These are phyloP conservation scores for Laodelphax striatellus DNA, from an alignment of 1,140 invertebrate species.

Conservation along the genomic window DNA sequence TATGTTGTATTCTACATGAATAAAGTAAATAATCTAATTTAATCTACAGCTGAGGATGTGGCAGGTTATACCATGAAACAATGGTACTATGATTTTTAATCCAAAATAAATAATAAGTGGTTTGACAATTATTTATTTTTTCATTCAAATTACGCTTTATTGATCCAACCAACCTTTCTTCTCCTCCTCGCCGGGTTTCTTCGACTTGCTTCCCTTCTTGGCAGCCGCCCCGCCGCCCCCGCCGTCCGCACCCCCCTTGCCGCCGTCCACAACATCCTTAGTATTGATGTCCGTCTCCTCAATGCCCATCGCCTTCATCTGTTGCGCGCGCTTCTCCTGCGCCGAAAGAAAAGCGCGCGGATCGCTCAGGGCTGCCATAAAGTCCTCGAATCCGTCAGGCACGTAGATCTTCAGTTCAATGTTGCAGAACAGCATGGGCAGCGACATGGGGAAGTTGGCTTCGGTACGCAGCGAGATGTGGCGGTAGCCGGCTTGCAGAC, in stretches of 20 bases:
- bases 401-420: slow-evolving; percentile 99
- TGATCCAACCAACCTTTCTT: slow-evolving; percentile 42
- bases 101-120: too few species aligned
- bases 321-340: slow-evolving; percentile 76
- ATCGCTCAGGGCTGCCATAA: slow-evolving; percentile 95
- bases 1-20: too few species aligned
- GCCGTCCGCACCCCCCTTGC: slow-evolving; percentile 34
- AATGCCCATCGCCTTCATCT: slow-evolving; percentile 90
- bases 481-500: slow-evolving; percentile 92
- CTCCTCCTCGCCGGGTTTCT: slow-evolving; percentile 43
- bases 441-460: slow-evolving; percentile 96
- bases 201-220: slow-evolving; percentile 36
- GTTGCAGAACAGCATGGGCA: slow-evolving; percentile 98
- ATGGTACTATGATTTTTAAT: too few species aligned
- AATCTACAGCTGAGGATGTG: too few species aligned
- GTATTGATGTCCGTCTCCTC: slow-evolving; percentile 60
- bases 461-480: slow-evolving; percentile 97
- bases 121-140: too few species aligned
- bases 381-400: slow-evolving; percentile 96
- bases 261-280: slow-evolving; percentile 31
- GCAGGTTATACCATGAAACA: too few species aligned
- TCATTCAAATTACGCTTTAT: too few species aligned
- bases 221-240: slow-evolving; percentile 38
- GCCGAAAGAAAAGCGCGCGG: slow-evolving; percentile 85
- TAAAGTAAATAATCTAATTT: too few species aligned